Conservation (phyloP, 2,113 vertebrate species). For the Trematocara zebra region DNA sequence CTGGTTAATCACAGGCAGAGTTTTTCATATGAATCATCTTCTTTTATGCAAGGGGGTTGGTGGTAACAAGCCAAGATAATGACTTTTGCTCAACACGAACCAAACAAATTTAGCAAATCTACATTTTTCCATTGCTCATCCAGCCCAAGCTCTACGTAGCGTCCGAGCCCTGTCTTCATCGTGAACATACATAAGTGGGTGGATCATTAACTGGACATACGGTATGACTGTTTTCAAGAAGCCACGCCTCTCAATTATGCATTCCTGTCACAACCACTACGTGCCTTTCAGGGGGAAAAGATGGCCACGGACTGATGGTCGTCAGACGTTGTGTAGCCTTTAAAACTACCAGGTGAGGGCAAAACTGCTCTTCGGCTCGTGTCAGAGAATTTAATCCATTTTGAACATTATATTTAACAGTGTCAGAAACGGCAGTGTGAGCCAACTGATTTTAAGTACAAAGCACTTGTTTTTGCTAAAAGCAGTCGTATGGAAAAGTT, state of each 20-base stretch:
- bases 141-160: not conserved
- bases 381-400: constrained; percentile 27
- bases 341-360: constrained; percentile 26
- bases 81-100: not conserved
- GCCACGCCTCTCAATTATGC: constrained; percentile 49
- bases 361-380: constrained; percentile 9
- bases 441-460: not conserved
- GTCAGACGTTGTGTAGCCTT: constrained; percentile 1
- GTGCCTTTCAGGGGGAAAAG: constrained; percentile 60
- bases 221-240: constrained; percentile 9
- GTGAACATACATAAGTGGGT: constrained; percentile 5
- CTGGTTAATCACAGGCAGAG: not conserved
- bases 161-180: not conserved
- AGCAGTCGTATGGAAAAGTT: not conserved
- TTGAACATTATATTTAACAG: not conserved
- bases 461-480: not conserved
- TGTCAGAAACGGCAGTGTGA: not conserved
- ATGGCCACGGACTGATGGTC: constrained; percentile 48
- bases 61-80: not conserved
- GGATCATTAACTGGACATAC: constrained; percentile 66
- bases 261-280: constrained; percentile 75
- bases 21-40: not conserved
- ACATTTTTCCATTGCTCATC: not conserved
- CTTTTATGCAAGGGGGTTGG: not conserved
- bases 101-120: not conserved